Evolutionary conservation across 1,140 invertebrate species (phyloP).

Genomic region (Sminthurinus signatus): DNA sequence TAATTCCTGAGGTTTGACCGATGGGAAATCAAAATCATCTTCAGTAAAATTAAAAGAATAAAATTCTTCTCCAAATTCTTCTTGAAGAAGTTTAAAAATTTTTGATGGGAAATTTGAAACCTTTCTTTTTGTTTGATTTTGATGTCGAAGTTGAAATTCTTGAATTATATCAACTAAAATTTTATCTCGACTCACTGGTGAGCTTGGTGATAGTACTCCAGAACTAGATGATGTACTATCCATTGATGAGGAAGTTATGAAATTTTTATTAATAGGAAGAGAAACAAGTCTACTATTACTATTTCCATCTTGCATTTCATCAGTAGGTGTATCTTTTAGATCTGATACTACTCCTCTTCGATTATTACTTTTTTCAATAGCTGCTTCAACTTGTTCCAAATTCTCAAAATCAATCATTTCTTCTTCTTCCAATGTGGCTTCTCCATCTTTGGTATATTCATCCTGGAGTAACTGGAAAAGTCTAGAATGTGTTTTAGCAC

Average conservation of each 20-base stretch:
- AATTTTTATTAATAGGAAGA: conserved; percentile 29
- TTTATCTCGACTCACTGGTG: conserved; percentile 34
- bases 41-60: background rate
- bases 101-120: conserved; percentile 36
- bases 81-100: conserved; percentile 39
- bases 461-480: conserved; percentile 60
- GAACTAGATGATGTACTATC: conserved; percentile 39
- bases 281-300: conserved; percentile 21
- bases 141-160: conserved; percentile 35
- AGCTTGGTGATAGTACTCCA: conserved; percentile 37
- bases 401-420: conserved; percentile 11
- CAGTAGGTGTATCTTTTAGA: background rate
- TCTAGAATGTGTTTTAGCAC: conserved; percentile 64
- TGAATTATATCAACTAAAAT: conserved; percentile 39
- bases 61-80: conserved; percentile 32
- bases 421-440: conserved; percentile 42
- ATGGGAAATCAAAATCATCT: conserved; percentile 18
- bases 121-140: conserved; percentile 19
- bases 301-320: conserved; percentile 6
- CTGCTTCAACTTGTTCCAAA: conserved; percentile 12
- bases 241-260: conserved; percentile 15
- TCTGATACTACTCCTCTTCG: background rate
- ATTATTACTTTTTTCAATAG: conserved; percentile 8
- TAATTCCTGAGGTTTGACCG: too few species aligned
- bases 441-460: conserved; percentile 49